These are phyloP conservation scores for Catharus bicknelli DNA, from an alignment of 2,113 vertebrate species.

Conservation along the genomic window DNA sequence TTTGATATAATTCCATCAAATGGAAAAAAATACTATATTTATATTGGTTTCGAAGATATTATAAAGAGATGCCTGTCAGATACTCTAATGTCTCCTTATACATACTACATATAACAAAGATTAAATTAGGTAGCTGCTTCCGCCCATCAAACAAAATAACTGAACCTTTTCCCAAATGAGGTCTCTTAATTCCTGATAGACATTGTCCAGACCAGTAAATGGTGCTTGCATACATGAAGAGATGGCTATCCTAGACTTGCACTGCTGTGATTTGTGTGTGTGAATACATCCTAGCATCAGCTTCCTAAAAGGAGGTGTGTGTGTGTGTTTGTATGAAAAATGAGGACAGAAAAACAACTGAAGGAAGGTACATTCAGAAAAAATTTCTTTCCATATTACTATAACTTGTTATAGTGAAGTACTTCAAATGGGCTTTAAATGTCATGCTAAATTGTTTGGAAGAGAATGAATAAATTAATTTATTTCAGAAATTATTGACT, in stretches of 20 bases:
- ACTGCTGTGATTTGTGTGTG: not conserved
- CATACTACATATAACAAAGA: not conserved
- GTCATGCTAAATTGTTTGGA: not conserved
- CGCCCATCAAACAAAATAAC: slow-evolving; percentile 14
- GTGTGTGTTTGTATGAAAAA: not conserved
- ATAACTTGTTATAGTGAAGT: not conserved
- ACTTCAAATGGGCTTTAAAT: not conserved
- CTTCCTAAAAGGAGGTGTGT: not conserved
- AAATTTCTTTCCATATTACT: not conserved
- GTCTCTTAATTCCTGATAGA: slow-evolving; percentile 19
- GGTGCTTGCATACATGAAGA: not conserved
- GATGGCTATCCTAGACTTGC: not conserved
- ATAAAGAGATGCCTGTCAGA: not conserved
- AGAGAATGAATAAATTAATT: not conserved
- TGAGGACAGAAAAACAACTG: not conserved
- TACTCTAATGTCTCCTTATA: not conserved
- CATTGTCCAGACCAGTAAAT: slow-evolving; percentile 16
- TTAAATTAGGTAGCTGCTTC: slow-evolving; percentile 37
- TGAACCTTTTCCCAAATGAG: slow-evolving; percentile 20
- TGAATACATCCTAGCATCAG: not conserved
- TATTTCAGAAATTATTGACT: not conserved
- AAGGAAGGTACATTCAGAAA: not conserved
- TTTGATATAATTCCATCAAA: not conserved
- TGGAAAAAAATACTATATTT: not conserved
- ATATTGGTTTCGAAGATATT: slow-evolving; percentile 10